These are phyloP conservation scores for Meloidogyne chitwoodi DNA, from an alignment of 1,140 invertebrate species.

Conservation along the genomic window DNA sequence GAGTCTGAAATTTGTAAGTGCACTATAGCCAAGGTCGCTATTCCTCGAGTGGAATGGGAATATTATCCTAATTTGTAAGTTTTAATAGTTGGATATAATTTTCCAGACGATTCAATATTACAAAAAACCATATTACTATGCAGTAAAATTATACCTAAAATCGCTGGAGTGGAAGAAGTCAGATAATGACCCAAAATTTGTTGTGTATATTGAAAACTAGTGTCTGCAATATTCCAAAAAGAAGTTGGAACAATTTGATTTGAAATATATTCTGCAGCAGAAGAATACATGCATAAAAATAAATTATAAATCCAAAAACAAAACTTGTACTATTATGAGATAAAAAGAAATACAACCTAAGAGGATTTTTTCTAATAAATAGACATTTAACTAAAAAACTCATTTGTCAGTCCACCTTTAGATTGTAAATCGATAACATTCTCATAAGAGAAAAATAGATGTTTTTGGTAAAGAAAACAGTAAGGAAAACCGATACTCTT, in stretches of 20 bases:
- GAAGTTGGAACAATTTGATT: neutral
- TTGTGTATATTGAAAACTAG: neutral
- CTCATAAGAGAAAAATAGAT: neutral
- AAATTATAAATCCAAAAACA: neutral
- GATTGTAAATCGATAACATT: no score
- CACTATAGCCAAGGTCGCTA: no score
- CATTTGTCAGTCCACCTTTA: no score
- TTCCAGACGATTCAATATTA: no score
- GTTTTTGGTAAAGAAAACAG: neutral
- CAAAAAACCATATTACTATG: no score
- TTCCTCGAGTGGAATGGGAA: no score
- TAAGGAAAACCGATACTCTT: neutral
- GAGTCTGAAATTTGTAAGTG: neutral
- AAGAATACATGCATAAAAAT: slow-evolving; percentile 7
- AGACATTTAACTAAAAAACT: no score
- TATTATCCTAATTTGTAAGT: no score
- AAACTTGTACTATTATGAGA: neutral
- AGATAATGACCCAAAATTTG: slow-evolving; percentile 2
- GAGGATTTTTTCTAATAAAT: no score
- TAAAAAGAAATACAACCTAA: neutral
- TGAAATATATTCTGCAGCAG: neutral
- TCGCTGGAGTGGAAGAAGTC: neutral
- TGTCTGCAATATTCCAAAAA: slow-evolving; percentile 14
- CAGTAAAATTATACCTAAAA: neutral
- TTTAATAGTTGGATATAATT: no score